phyloP scores from a whole-genome alignment of 2,888 invertebrate genomes.

The Apamea monoglypha region DNA sequence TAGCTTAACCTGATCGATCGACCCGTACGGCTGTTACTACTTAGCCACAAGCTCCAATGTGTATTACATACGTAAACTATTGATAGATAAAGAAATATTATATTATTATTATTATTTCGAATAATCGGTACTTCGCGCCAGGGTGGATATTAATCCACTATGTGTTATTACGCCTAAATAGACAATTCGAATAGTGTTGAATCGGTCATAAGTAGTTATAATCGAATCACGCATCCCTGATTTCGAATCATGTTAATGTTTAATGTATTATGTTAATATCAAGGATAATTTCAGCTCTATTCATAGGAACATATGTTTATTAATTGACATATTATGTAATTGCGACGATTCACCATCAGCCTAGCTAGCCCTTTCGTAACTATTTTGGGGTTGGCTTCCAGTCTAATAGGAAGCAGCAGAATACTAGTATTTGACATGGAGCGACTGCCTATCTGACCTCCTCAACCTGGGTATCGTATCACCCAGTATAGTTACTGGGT shows the following conservation, averaged over 20 bases:
- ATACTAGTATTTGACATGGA: background rate
- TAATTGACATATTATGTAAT: background rate
- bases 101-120: background rate
- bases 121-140: conserved; percentile 12
- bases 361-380: background rate
- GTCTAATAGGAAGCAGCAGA: background rate
- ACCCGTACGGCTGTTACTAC: too few species aligned
- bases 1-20: background rate
- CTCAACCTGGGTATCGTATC: too few species aligned
- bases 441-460: background rate
- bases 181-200: conserved; percentile 26
- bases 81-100: background rate
- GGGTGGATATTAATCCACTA: too few species aligned
- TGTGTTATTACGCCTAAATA: background rate
- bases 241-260: conserved; percentile 33
- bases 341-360: background rate
- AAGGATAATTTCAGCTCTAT: conserved; percentile 23
- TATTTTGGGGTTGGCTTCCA: background rate
- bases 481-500: background rate
- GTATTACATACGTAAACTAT: background rate
- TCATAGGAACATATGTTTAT: conserved; percentile 9
- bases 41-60: too few species aligned
- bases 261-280: conserved; percentile 28
- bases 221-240: conserved; percentile 28
- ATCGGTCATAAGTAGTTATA: conserved; percentile 25